Percentiles rank a stretch among this genome's conserved stretches.
Conservation (phyloP, 2,888 invertebrate genomes). For the Euplagia quadripunctaria region DNA sequence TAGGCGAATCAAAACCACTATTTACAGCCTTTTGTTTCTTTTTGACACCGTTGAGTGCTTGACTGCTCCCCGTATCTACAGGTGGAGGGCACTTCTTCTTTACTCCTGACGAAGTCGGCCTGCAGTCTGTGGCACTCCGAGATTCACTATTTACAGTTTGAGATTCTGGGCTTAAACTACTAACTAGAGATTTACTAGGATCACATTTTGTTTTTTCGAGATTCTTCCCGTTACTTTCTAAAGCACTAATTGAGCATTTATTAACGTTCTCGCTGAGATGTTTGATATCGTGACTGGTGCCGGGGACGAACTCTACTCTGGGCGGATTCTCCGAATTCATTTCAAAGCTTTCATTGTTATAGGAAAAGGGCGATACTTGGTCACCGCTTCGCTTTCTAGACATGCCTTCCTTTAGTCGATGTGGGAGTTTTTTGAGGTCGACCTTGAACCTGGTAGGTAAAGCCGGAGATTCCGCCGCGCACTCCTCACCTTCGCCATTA, state of each 20-base stretch:
- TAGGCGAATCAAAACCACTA: constrained; percentile 85
- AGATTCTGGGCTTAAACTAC: constrained; percentile 80
- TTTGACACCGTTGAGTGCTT: constrained; percentile 86
- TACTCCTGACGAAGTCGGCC: constrained; percentile 80
- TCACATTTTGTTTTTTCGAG: constrained; percentile 83
- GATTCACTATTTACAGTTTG: constrained; percentile 82
- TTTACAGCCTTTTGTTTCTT: constrained; percentile 88
- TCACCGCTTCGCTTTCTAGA: constrained; percentile 84
- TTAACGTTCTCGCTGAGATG: constrained; percentile 84
- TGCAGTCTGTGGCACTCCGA: constrained; percentile 74
- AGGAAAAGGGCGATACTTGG: constrained; percentile 81
- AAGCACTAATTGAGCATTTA: constrained; percentile 87
- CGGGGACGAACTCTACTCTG: constrained; percentile 76
- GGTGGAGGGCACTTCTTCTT: constrained; percentile 87
- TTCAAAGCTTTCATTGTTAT: constrained; percentile 85
- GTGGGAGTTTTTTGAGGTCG: constrained; percentile 87
- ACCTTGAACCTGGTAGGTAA: constrained; percentile 83
- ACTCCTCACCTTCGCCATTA: constrained; percentile 89
- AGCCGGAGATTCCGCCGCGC: constrained; percentile 88
- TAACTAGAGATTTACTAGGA: constrained; percentile 84
- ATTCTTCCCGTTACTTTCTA: constrained; percentile 82
- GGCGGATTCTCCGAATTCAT: constrained; percentile 81
- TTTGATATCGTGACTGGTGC: constrained; percentile 80
- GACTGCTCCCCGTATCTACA: constrained; percentile 84
- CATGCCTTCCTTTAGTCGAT: constrained; percentile 85